Conservation (phyloP, 2,113 vertebrate genomes). For the Chaetodon trifascialis region DNA sequence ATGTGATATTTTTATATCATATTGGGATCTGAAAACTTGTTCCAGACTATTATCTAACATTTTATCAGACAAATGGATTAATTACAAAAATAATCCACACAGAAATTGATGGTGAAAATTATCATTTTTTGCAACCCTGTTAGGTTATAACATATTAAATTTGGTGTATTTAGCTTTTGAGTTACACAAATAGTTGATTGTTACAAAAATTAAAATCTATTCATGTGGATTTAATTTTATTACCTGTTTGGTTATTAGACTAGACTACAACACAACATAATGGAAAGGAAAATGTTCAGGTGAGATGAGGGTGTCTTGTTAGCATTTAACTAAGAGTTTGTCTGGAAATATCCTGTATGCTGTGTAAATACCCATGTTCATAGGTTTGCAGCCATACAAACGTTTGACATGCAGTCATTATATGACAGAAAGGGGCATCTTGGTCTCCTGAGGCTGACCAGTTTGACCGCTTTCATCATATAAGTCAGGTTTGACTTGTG, state of each 20-base stretch:
- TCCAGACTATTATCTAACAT: background rate
- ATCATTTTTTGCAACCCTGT: background rate
- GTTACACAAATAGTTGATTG: too few relatives aligned
- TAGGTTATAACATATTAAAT: background rate
- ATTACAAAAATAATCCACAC: background rate
- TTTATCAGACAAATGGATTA: background rate
- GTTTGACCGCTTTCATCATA: background rate
- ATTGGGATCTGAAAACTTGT: background rate
- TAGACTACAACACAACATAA: background rate
- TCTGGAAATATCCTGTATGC: background rate
- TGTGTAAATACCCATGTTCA: background rate
- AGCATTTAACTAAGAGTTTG: background rate
- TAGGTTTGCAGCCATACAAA: background rate
- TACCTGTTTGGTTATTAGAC: background rate
- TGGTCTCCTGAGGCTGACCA: background rate
- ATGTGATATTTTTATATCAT: background rate
- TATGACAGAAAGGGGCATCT: background rate
- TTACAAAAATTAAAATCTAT: background rate
- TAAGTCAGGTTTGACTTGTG: background rate
- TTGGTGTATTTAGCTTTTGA: background rate
- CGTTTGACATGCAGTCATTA: background rate
- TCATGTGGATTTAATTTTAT: background rate
- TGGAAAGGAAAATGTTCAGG: background rate
- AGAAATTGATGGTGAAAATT: background rate
- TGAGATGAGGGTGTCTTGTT: too few relatives aligned